These are phyloP conservation scores for Eupithecia exiguata DNA, from an alignment of 2,888 invertebrate genomes.

Conservation along the genomic window DNA sequence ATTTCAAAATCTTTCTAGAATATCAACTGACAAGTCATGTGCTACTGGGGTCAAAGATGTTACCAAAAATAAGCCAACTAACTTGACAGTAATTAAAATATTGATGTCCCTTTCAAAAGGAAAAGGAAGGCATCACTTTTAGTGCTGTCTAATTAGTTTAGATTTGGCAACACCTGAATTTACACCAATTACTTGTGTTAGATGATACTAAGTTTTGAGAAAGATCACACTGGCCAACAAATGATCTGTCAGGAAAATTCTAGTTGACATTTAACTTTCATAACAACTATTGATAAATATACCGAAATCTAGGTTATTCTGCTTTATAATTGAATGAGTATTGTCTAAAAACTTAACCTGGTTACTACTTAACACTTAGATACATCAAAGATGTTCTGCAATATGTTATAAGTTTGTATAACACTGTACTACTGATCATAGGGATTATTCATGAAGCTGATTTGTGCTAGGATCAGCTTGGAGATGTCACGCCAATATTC, in stretches of 20 bases:
- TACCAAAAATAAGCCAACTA: neutral
- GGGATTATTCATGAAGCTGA: constrained; percentile 44
- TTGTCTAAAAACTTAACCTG: constrained; percentile 43
- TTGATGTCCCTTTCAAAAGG: neutral
- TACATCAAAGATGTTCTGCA: constrained; percentile 36
- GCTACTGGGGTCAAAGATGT: neutral
- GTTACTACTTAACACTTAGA: constrained; percentile 34
- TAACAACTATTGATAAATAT: constrained; percentile 29
- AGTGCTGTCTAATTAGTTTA: neutral
- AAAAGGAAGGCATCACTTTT: neutral
- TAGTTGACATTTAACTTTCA: constrained; percentile 17
- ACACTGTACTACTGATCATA: constrained; percentile 40
- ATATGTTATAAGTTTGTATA: constrained; percentile 29
- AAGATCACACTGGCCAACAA: constrained; percentile 4
- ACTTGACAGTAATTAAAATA: neutral
- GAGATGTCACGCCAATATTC: constrained; percentile 26
- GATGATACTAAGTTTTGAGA: neutral
- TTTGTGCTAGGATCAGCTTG: constrained; percentile 40
- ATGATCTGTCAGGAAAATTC: neutral
- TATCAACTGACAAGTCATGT: constrained; percentile 14
- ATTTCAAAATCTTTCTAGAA: constrained; percentile 20
- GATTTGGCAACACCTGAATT: neutral
- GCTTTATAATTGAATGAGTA: constrained; percentile 37
- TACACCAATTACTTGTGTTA: neutral
- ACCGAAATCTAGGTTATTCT: constrained; percentile 28